These are phyloP conservation scores for Melolontha melolontha DNA, from an alignment of 2,888 invertebrate genomes.

Conservation along the genomic window DNA sequence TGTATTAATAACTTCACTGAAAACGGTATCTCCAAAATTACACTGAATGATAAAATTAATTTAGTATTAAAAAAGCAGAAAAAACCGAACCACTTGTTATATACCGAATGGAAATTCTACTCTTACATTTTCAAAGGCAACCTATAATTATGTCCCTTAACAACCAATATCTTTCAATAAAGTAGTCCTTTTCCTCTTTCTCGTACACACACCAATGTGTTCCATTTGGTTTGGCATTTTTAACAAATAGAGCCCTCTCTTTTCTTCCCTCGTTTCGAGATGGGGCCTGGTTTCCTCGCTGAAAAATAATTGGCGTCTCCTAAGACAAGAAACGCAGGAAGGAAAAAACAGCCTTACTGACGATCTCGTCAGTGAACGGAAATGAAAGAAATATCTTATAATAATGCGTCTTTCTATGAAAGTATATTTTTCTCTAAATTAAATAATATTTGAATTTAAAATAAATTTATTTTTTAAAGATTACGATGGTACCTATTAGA, in stretches of 20 bases:
- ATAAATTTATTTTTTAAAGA: too few species aligned
- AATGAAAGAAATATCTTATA: too few species aligned
- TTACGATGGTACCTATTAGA: too few species aligned
- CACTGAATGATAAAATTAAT: too few species aligned
- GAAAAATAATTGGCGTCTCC: constrained; percentile 46
- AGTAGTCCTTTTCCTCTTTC: constrained; percentile 31
- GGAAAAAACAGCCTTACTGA: constrained; percentile 20
- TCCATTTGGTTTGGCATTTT: constrained; percentile 53
- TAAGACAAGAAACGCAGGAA: constrained; percentile 11
- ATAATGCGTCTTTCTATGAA: too few species aligned
- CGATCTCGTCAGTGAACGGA: constrained; percentile 9
- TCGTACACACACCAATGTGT: constrained; percentile 47
- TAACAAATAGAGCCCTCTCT: constrained; percentile 48
- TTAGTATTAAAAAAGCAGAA: too few species aligned
- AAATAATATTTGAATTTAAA: too few species aligned
- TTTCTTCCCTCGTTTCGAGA: constrained; percentile 13
- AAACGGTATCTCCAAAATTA: too few species aligned
- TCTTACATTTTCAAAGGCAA: constrained; percentile 20
- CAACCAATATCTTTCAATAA: constrained; percentile 35
- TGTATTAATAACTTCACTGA: too few species aligned
- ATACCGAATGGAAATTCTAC: background rate
- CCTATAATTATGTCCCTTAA: constrained; percentile 34
- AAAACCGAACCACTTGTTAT: too few species aligned
- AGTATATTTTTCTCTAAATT: too few species aligned
- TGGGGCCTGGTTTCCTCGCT: constrained; percentile 15